Evolutionary conservation across 2,888 invertebrate genomes (phyloP), one percentile per base, ranked within the genome.

Genomic region (Cerceris ruficornis): DNA sequence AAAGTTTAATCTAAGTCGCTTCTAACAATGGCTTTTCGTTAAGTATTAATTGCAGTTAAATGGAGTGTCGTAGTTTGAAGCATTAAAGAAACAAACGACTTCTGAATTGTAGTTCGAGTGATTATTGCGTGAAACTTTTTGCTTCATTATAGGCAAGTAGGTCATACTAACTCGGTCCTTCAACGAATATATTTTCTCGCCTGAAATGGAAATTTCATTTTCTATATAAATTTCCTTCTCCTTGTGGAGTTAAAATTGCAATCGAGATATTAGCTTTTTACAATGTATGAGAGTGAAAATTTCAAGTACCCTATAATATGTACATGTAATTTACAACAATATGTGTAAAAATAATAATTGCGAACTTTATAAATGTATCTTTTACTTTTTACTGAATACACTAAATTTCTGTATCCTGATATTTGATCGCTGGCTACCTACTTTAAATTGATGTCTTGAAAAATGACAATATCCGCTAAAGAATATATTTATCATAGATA

Each of bases 71-170:
- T 28, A 46, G 13, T 13, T 46, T 13, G 46, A 13, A 46, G 54
- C 61, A 69, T 64, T 57, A 17, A 57, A 64, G 9, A 28, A 13
- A 15, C 28, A 17, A 41, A 41, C 41, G 41, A 42, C 17, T 14
- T 49, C 17, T 57, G 43, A 15, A 49, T 57, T 70, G 39, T 70
- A 70, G 64, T 64, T 64, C 64, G 41, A 64, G 13, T 57, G 64
- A 49, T 62, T 55, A 62, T 61, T 28, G 13, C 39, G 39, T 9
- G 39, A 57, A 57, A 49, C n/a, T 70, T 64, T 70, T 57, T 70
- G 49, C 17, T 14, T 6, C 15, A 4, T 46, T 15, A 28, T 28
- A 14, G 13, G 46, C 54, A 61, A 69, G 43, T 61, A 55, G 55
- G 54, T 69, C 55, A 46, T 52, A 52, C 9, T 13, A 14, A n/a